phyloP scores from a whole-genome alignment of 1,140 invertebrate species.

The Trinorchestia longiramus region DNA sequence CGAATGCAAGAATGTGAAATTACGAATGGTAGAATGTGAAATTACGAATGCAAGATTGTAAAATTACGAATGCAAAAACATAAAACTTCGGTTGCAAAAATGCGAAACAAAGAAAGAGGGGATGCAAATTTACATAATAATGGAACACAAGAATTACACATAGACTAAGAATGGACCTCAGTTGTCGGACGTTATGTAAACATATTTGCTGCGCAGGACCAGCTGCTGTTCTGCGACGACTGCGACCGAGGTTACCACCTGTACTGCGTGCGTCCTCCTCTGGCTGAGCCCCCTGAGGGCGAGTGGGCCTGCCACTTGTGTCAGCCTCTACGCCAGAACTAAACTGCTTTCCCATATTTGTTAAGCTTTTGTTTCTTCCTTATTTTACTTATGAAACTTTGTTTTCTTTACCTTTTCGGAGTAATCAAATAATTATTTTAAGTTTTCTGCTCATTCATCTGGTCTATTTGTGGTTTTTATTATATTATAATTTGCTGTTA shows the following conservation, averaged over 20 bases:
- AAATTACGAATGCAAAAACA: too few relatives aligned
- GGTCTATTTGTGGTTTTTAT: neutral
- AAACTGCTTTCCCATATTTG: neutral
- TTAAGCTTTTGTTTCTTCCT: neutral
- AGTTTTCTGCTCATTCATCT: neutral
- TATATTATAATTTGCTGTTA: too few relatives aligned
- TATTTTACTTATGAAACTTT: neutral
- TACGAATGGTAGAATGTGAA: too few relatives aligned
- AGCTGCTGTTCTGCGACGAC: conserved; percentile 98
- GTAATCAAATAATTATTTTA: neutral
- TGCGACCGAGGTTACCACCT: conserved; percentile 99
- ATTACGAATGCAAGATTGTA: too few relatives aligned
- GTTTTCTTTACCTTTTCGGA: neutral
- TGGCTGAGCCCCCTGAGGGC: conserved; percentile 65
- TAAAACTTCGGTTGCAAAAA: too few relatives aligned
- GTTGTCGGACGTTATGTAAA: neutral
- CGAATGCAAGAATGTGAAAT: too few relatives aligned
- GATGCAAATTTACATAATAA: too few relatives aligned
- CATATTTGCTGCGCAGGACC: conserved; percentile 74
- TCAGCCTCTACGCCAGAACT: conserved; percentile 42
- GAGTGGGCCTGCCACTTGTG: conserved; percentile 66
- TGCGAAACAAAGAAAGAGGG: too few relatives aligned
- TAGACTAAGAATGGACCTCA: neutral
- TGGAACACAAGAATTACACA: too few relatives aligned
- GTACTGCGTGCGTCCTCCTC: conserved; percentile 96